phyloP scores from a whole-genome alignment of 92 coral and sea anemone genomes.

The Pocillopora grandis region DNA sequence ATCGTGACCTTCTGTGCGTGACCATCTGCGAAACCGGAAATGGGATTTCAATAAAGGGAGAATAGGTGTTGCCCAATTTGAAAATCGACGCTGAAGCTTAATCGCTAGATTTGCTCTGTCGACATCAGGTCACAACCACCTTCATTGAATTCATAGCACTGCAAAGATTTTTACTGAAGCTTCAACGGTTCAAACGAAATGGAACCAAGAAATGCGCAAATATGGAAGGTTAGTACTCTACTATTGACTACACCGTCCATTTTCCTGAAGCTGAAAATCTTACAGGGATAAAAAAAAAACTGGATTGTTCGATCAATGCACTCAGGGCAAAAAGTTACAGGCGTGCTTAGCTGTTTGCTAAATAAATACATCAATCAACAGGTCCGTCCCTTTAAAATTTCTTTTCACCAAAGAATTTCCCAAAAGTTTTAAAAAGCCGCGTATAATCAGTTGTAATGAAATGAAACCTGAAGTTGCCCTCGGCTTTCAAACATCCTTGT shows the following conservation, averaged over 20 bases:
- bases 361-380: no score
- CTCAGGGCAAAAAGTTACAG: no score
- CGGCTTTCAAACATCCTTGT: neutral
- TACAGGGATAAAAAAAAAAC: no score
- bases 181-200: neutral
- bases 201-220: conserved; percentile 12
- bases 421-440: no score
- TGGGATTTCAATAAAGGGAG: neutral
- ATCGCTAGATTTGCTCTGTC: neutral
- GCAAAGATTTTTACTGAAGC: neutral
- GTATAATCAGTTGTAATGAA: no score
- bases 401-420: no score
- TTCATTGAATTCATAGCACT: no score
- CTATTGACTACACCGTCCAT: neutral
- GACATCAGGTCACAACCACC: neutral
- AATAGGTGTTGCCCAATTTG: neutral
- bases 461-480: neutral
- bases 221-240: conserved; percentile 7
- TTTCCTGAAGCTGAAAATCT: neutral
- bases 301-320: no score
- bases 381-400: no score
- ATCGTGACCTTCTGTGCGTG: conserved; percentile 3
- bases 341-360: no score
- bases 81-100: neutral
- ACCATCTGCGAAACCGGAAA: neutral